A percentile compares a stretch with the other conserved stretches of the same genome.
Evolutionary conservation across 2,113 vertebrate genomes (phyloP).

Genomic region (Rhinolophus sinicus): DNA sequence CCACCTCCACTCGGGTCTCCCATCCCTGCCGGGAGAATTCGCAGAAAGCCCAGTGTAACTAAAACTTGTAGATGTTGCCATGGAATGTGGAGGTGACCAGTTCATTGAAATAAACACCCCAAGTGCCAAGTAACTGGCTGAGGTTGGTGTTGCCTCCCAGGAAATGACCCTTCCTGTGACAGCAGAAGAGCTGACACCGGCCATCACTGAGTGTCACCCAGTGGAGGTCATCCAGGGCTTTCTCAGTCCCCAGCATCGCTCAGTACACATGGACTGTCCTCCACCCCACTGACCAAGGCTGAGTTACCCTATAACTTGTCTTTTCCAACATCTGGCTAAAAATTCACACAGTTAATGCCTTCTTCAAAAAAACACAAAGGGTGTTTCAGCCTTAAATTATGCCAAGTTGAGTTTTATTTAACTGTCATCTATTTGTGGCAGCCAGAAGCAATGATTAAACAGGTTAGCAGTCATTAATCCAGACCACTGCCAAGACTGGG

Average conservation of each 20-base stretch:
- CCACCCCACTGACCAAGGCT: fast-evolving
- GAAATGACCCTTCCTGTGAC: fast-evolving
- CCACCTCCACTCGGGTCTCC: not conserved
- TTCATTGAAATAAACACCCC: not conserved
- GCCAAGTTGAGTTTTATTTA: not conserved
- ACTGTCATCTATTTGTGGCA: not conserved
- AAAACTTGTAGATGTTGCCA: not conserved
- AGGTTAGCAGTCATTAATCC: not conserved
- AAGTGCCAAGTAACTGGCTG: too few species aligned
- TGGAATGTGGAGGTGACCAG: not conserved
- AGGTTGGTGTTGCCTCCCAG: not conserved
- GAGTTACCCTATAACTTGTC: constrained; percentile 33
- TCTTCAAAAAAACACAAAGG: not conserved
- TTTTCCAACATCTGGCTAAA: not conserved
- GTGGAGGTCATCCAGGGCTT: not conserved
- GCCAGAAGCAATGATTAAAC: not conserved
- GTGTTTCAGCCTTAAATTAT: not conserved
- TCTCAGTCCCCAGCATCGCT: fast-evolving
- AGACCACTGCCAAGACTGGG: not conserved
- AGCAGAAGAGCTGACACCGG: fast-evolving
- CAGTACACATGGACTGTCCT: fast-evolving
- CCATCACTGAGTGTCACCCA: fast-evolving
- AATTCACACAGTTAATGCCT: not conserved
- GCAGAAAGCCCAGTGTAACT: not conserved
- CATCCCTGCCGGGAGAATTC: not conserved